Conservation (phyloP, 2,113 vertebrate genomes). For the Rhynchomys soricoides region DNA sequence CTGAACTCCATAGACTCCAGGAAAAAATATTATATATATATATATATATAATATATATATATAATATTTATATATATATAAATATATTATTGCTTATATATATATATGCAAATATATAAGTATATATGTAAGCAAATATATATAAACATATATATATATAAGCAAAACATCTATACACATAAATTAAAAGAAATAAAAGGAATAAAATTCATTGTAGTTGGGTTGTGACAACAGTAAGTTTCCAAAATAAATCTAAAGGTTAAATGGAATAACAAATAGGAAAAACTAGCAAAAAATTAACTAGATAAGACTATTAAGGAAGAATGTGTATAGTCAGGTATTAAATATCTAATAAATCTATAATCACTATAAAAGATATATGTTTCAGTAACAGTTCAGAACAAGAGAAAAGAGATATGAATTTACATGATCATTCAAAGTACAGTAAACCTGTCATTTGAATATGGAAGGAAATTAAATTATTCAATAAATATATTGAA, state of each 20-base stretch:
- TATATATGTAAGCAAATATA: no score
- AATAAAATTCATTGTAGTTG: neutral
- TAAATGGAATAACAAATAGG: neutral
- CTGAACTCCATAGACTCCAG: neutral
- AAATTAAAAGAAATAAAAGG: neutral
- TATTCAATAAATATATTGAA: conserved; percentile 29
- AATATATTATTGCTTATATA: no score
- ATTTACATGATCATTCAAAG: conserved; percentile 17
- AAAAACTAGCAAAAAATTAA: conserved; percentile 19
- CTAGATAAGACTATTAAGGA: neutral
- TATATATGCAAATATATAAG: neutral
- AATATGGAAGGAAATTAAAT: neutral
- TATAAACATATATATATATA: neutral
- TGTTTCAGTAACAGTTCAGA: neutral
- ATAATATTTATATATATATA: neutral
- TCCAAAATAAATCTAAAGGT: conserved; percentile 42
- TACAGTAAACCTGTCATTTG: neutral
- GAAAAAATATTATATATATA: neutral
- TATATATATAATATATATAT: neutral
- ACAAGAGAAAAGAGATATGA: conserved; percentile 1
- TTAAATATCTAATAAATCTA: conserved; percentile 15
- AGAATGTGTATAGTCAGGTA: neutral
- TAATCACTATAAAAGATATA: neutral
- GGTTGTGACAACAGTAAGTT: neutral
- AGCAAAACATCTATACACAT: neutral